Evolutionary conservation across 2,113 vertebrate species (phyloP), one percentile per base, ranked within the genome.

Genomic region (Psittacus erithacus): DNA sequence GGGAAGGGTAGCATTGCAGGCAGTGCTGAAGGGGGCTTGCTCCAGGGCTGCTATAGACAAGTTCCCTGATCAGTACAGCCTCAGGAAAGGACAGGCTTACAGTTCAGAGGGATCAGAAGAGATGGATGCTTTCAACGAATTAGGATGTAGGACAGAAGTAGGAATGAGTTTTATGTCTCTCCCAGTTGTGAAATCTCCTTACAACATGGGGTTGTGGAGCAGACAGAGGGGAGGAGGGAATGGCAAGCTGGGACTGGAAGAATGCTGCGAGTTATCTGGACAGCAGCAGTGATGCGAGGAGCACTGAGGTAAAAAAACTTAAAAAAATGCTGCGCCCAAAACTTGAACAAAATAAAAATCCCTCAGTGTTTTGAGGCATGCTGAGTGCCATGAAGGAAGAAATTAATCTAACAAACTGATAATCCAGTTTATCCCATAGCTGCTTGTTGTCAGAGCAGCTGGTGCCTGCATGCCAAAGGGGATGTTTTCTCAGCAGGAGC

Each of bases 231-330:
- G 57, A 59, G 22, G 57, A 59, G 33, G 53, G 13, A 35, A 35
- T 35, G 57, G 22, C 57, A 59, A 1, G 1, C 52, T 68, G 69
- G 33, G 22, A 57, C 13, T 49, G 52, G 29, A 79, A 31, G 53
- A 55, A 57, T 4, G 7, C 20, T 41, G 13, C 0, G 1, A 59
- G n/a, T 67, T 59, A 44, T 19, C 6, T n/a, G 52, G 22, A 44
- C 27, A 73, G 74, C 17, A 84, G 43, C 25, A 70, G 35, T 0
- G 6, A 41, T 10, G 18, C 17, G 63, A 68, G 18, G 27, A 64
- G 7, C 13, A 33, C 6, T 0, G 0, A 84, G 31, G 17, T 82
- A 60, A 31, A 73, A 80, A 15, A 7, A 3, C 0, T 9, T 12
- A 64, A 82, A 77, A 77, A 81, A 7, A 7, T 31, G 4, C 25